These are phyloP conservation scores for Copsychus sechellarum DNA, from an alignment of 2,113 vertebrate species.

Conservation along the genomic window DNA sequence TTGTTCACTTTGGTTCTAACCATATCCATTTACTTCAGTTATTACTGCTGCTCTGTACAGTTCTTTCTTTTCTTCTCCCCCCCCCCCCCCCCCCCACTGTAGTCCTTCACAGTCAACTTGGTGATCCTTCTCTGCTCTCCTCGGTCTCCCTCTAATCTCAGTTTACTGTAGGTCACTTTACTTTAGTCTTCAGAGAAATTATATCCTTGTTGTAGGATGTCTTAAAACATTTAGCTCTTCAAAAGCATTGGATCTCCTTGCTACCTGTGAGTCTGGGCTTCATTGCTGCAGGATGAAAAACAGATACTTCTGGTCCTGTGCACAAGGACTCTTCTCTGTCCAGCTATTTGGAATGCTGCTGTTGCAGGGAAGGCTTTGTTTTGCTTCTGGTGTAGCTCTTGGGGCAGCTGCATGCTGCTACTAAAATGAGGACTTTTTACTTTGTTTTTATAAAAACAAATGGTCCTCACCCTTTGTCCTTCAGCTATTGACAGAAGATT, in stretches of 20 bases:
- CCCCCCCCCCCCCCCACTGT: no score
- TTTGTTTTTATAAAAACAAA: not conserved
- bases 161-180: not conserved
- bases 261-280: not conserved
- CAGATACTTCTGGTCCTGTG: not conserved
- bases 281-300: not conserved
- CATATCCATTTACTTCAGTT: not conserved
- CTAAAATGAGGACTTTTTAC: not conserved
- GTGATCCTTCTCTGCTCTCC: not conserved
- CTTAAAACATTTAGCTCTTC: not conserved
- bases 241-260: not conserved
- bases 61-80: not conserved
- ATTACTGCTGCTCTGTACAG: not conserved
- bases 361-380: not conserved
- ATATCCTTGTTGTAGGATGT: not conserved
- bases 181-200: not conserved
- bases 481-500: not conserved
- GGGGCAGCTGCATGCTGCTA: not conserved
- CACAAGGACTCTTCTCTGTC: accelerated
- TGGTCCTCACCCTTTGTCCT: not conserved
- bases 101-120: not conserved
- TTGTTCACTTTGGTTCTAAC: not conserved
- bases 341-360: accelerated
- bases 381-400: not conserved
- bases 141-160: not conserved